phyloP scores from a whole-genome alignment of 92 coral and sea anemone species.

The Epizoanthus stellaris region DNA sequence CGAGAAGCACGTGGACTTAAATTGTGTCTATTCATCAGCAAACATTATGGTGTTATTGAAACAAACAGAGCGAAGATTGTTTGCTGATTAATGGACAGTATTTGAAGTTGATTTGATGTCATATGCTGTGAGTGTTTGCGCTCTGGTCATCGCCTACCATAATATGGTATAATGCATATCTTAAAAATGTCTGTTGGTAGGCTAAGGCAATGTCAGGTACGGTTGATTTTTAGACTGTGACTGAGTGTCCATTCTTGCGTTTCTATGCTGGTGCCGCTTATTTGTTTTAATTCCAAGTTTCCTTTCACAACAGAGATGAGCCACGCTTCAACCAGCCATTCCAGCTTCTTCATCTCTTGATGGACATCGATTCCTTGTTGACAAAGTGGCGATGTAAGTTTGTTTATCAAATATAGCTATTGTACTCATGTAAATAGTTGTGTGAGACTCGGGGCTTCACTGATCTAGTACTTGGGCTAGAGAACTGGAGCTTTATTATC shows the following conservation, averaged over 20 bases:
- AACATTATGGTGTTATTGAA: too few relatives aligned
- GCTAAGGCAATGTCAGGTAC: not conserved
- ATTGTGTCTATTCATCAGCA: too few relatives aligned
- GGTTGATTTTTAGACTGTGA: not conserved
- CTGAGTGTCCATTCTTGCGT: not conserved
- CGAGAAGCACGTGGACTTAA: too few relatives aligned
- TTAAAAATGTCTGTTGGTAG: too few relatives aligned
- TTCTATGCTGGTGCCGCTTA: not conserved
- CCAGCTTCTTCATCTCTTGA: constrained; percentile 87
- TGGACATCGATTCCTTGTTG: constrained; percentile 94
- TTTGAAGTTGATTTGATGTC: too few relatives aligned
- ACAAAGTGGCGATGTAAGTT: constrained; percentile 98
- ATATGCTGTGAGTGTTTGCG: too few relatives aligned
- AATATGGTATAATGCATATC: too few relatives aligned
- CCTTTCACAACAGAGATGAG: constrained; percentile 77
- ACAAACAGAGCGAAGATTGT: too few relatives aligned
- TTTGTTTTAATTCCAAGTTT: not conserved
- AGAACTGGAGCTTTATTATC: too few relatives aligned
- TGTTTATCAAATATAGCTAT: not conserved
- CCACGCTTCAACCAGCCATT: constrained; percentile 94
- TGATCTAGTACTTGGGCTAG: too few relatives aligned
- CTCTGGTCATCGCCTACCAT: too few relatives aligned
- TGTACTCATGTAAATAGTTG: not conserved
- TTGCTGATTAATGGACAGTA: too few relatives aligned
- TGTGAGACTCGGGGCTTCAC: not conserved